A percentile compares a stretch with the other conserved stretches of the same genome.
phyloP scores from a whole-genome alignment of 2,888 invertebrate genomes.

The Podabrus alpinus region DNA sequence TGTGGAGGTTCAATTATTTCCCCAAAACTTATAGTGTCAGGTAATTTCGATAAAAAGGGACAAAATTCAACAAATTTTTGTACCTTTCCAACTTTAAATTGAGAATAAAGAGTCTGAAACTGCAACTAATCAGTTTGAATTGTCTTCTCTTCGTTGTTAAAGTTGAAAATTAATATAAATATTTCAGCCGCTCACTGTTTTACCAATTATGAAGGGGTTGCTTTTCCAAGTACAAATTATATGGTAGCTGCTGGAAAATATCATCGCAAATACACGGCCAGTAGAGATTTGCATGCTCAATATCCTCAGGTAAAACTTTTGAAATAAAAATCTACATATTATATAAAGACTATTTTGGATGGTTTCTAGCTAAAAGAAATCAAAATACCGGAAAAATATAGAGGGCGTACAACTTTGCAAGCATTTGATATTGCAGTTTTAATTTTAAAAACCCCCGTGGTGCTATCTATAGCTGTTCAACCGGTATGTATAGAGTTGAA shows the following conservation, averaged over 20 bases:
- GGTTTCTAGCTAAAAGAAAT: neutral
- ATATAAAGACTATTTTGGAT: neutral
- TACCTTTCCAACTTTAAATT: neutral
- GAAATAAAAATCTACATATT: neutral
- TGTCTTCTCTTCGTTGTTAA: too few relatives aligned
- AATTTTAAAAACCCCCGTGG: neutral
- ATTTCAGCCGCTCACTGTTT: neutral
- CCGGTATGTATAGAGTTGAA: neutral
- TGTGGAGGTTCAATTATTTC: neutral
- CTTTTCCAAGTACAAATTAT: neutral
- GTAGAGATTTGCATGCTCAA: neutral
- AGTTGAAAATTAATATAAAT: too few relatives aligned
- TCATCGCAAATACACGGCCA: neutral
- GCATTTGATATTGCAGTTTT: neutral
- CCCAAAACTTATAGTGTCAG: neutral
- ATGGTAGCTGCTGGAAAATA: neutral
- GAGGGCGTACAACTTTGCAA: neutral
- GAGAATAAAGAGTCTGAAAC: too few relatives aligned
- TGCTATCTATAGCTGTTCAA: neutral
- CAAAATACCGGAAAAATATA: neutral
- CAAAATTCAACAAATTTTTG: neutral
- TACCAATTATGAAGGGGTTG: neutral
- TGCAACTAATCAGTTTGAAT: too few relatives aligned
- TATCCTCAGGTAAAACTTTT: neutral
- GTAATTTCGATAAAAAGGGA: neutral